Conservation (phyloP, 1,140 invertebrate species). For the Rhysida immarginata region DNA sequence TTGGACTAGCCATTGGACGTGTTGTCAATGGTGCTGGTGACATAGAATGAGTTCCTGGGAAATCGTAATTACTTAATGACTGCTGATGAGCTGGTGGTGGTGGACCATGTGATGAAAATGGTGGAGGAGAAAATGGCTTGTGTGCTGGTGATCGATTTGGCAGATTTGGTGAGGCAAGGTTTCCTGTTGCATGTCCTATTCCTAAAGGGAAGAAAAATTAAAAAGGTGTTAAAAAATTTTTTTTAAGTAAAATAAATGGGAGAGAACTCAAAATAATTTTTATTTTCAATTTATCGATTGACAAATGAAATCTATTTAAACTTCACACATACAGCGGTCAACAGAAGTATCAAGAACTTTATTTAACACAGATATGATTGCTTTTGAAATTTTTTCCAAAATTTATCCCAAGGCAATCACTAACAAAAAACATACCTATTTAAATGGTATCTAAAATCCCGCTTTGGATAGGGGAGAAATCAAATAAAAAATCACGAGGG, state of each 20-base stretch:
- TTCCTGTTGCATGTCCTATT: not conserved
- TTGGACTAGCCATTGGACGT: not conserved
- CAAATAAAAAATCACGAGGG: no score
- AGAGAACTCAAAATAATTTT: not conserved
- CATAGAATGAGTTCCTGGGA: not conserved
- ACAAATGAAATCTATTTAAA: no score
- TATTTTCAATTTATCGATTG: no score
- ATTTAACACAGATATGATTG: no score
- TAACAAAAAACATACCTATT: no score
- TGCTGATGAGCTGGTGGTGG: constrained; percentile 10
- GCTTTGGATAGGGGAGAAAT: no score
- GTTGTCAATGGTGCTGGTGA: not conserved
- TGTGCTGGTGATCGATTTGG: constrained; percentile 16
- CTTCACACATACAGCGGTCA: no score
- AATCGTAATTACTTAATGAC: not conserved
- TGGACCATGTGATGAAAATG: constrained; percentile 4
- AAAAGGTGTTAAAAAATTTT: not conserved
- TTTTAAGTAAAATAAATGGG: not conserved
- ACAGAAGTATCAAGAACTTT: no score
- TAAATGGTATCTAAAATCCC: no score
- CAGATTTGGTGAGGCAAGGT: constrained; percentile 12
- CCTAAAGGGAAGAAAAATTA: not conserved
- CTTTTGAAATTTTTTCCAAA: no score
- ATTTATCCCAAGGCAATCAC: no score
- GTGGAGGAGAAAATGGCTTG: constrained; percentile 16